Evolutionary conservation across 2,113 vertebrate genomes (phyloP), one percentile per base, ranked within the genome.

Genomic region (Lepidiolamprologus cunningtoni): DNA sequence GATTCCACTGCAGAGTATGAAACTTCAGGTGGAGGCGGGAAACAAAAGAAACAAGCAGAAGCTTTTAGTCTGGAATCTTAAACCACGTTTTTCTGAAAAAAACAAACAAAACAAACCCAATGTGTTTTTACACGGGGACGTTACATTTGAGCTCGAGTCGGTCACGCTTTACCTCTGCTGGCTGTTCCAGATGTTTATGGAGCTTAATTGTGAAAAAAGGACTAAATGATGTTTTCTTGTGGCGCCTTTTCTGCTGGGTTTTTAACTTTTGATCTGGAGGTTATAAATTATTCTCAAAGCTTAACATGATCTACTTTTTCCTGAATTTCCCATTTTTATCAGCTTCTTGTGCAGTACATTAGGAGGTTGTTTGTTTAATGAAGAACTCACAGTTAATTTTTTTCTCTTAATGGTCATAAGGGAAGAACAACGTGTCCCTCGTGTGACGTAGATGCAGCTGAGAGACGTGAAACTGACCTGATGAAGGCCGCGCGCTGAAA

Each of bases 311-410:
- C 31, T 35, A 35, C 19, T 21, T 68, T 68, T 73, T 26, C 13
- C 21, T 10, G 66, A 73, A 26, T 73, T 71, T 71, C 37, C 37
- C 5, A 42, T 23, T 71, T 71, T 40, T 21, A 40, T 68, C 33
- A 40, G 63, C 63, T 40, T 68, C 0, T 40, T 40, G 63, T 68
- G 33, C 63, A 40, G 63, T 42, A 45, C 13, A 16, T 71, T 42
- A 42, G 35, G 35, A 71, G 12, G n/a, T 16, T 42, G 66, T 16
- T 16, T 23, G 12, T 17, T 73, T 73, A 45, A 45, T 26, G 37
- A 71, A 71, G 35, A 0, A 71, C 7, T 42, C 66, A 23, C 5
- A 1, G n/a, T 42, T 71, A 0, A 16, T 26, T 45, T 73, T 61
- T 68, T 68, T 14, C 63, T 68, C 35, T 4, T 40, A 68, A 40